Percentiles rank a stretch among this genome's conserved stretches.
Conservation (phyloP, 64 coral and sea anemone species). For the Acropora yongei region DNA sequence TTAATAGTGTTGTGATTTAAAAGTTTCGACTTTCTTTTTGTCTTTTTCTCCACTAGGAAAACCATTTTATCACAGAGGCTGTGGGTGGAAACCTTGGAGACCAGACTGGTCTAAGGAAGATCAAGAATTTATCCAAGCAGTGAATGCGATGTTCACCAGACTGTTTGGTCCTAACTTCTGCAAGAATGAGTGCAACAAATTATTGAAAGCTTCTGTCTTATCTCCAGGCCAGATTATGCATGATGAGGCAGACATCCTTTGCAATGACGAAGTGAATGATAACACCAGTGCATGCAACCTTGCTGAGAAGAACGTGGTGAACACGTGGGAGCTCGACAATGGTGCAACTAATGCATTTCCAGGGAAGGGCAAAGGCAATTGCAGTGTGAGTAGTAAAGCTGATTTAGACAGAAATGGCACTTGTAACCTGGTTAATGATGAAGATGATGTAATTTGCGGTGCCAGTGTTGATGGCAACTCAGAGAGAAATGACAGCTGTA, state of each 20-base stretch:
- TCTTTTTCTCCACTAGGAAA: background rate
- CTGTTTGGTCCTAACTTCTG: background rate
- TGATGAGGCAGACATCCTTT: background rate
- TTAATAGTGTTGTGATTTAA: background rate
- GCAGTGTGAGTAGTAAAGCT: background rate
- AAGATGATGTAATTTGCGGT: background rate
- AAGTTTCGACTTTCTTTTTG: background rate
- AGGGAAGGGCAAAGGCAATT: background rate
- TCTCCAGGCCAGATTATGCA: background rate
- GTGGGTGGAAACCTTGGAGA: background rate
- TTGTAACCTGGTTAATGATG: background rate
- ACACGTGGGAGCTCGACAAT: no score
- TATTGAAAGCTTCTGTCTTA: background rate
- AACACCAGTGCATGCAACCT: background rate
- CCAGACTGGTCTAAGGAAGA: background rate
- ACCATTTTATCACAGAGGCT: background rate
- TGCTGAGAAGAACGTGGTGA: no score
- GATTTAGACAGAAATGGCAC: background rate
- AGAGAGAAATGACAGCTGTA: background rate
- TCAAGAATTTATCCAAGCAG: background rate
- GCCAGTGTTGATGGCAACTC: background rate
- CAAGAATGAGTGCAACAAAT: background rate
- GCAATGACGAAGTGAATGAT: background rate
- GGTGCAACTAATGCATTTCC: no score
- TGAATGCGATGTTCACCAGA: background rate